Evolutionary conservation across 2,113 vertebrate genomes (phyloP), one percentile per base, ranked within the genome.

Genomic region (Anser brachyrhynchus): DNA sequence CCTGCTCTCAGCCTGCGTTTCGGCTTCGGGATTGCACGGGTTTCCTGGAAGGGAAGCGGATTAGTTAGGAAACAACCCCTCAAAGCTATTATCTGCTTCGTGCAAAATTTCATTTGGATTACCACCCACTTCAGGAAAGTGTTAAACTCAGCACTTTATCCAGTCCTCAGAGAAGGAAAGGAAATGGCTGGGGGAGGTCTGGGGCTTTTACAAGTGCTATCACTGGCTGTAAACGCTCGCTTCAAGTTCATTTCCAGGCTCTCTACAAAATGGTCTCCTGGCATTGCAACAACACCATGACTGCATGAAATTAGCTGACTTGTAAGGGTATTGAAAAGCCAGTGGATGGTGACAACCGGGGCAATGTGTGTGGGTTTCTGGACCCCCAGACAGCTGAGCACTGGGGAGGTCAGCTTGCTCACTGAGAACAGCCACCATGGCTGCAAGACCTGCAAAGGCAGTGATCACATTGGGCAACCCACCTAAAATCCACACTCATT

Each of bases 1-100:
- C 41, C 78, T 59, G 29, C 41, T 33, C 8, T 2, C 3, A 0
- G 49, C 29, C 19, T 0, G 0, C 1, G 2, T 86, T 90, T 80
- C 2, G 4, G 67, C 39, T 33, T 51, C 2, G 1, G 26, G 80
- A 46, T 29, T 46, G 43, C 43, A 80, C 46, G 77, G 59, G 31
- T 14, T 5, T 67, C 61, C 64, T 67, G 33, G 12, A 55, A 93
- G 22, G 26, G 39, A 77, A 77, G 41, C 1, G 2, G 41, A 39
- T 39, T 31, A 65, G 39, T 69, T 0, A 70, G 46, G 71, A 72
- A 77, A 81, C 29, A 74, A 15, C 13, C 13, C 22, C 16, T 85
- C 43, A 80, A 80, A 80, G 17, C 49, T 65, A 8, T 28, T 79
- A 51, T 20, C 33, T 54, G 35, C 37, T 28, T 57, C 11, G 11